phyloP scores from a whole-genome alignment of 2,888 invertebrate genomes.

The Copidosoma aretas region DNA sequence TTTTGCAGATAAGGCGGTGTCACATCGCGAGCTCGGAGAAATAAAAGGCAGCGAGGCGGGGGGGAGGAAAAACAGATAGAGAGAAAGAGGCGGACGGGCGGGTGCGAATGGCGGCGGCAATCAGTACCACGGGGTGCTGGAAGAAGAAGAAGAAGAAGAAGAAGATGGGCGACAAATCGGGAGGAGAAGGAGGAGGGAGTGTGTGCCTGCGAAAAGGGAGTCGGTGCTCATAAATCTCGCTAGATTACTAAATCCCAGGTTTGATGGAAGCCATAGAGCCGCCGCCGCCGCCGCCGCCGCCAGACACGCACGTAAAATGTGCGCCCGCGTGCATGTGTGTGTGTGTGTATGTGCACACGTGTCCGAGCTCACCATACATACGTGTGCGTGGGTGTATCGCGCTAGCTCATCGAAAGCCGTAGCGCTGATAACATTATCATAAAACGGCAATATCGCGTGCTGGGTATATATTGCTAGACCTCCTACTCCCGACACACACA shows the following conservation, averaged over 20 bases:
- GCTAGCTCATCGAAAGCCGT: constrained; percentile 59
- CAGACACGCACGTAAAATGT: not conserved
- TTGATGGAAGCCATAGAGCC: constrained; percentile 55
- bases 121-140: constrained; percentile 2
- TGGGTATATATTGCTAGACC: constrained; percentile 38
- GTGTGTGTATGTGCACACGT: constrained; percentile 30
- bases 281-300: constrained; percentile 18
- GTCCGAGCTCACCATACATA: constrained; percentile 9
- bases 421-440: constrained; percentile 64
- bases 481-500: no score
- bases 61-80: constrained; percentile 24
- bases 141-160: constrained; percentile 16
- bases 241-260: constrained; percentile 62
- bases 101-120: not conserved
- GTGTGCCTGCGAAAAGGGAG: constrained; percentile 47
- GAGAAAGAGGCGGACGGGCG: not conserved
- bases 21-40: not conserved
- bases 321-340: not conserved
- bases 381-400: constrained; percentile 51
- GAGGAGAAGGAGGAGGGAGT: constrained; percentile 22
- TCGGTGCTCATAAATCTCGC: constrained; percentile 62
- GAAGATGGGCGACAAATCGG: constrained; percentile 34
- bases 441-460: constrained; percentile 62
- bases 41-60: constrained; percentile 26
- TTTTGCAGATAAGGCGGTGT: constrained; percentile 33